Base-by-base conservation (phyloP, 2,888 invertebrate genomes). In the Cartodere bifasciata region DNA sequence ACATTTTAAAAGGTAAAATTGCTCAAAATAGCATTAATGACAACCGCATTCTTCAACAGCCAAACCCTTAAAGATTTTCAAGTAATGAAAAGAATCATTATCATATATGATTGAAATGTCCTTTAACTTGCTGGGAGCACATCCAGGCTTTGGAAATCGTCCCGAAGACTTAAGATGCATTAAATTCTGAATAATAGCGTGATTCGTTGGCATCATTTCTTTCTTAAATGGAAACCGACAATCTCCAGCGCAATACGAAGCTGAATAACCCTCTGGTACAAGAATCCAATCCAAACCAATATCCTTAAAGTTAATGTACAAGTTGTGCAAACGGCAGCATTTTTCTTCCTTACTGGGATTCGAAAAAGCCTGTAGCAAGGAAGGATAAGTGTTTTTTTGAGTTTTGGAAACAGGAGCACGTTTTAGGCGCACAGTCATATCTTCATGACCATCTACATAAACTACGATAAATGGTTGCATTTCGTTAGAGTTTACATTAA, bases 291-390 rank as follows among this genome's bases (percentile, higher is more conserved):
- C 20, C 20, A 6, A 20, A 20, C 20, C 20, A 6, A 20, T 7
- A 7, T 20, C 20, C 20, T 20, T 20, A n/a, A 20, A 20, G 20
- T 20, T 20, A 20, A 20, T n/a, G 20, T 20, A 20, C 20, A 20
- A 20, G n/a, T 20, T 20, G 20, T 20, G 20, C n/a, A 7, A 7
- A n/a, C 20, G 20, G n/a, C 20, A 20, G 20, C 20, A 6, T 20
- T 20, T 20, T 20, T n/a, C 20, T 20, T n/a, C 20, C 6, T 20
- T n/a, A 6, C 6, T 20, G n/a, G n/a, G 20, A 7, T 20, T 20
- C 7, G 20, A 6, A 7, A 20, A 7, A 7, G 6, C 20, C 20
- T 20, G 6, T 20, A 7, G 6, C 7, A 20, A 6, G n/a, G 20
- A 20, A 7, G 20, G n/a, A 7, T 20, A 7, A 7, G 7, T 20